phyloP scores from a whole-genome alignment of 2,888 invertebrate genomes.

The Ptychoptera contaminata region DNA sequence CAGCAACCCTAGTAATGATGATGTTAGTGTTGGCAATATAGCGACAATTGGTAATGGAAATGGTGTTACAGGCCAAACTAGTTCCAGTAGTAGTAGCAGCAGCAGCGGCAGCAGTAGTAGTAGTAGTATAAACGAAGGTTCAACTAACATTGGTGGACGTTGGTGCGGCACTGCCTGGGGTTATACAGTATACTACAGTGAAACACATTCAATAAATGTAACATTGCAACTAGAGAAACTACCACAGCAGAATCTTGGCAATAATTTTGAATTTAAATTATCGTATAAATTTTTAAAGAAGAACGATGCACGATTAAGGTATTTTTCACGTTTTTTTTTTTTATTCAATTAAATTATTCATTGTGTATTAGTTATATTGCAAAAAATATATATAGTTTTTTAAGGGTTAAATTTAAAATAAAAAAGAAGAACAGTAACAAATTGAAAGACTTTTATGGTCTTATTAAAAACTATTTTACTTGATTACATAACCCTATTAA shows the following conservation, averaged over 20 bases:
- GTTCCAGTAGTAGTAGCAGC: slow-evolving; percentile 1
- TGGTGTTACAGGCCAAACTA: background rate
- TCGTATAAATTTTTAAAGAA: slow-evolving; percentile 68
- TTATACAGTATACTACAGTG: slow-evolving; percentile 72
- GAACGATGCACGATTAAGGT: slow-evolving; percentile 59
- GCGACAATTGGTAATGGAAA: too few species aligned
- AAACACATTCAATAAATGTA: slow-evolving; percentile 62
- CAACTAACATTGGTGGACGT: slow-evolving; percentile 39
- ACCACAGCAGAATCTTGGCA: slow-evolving; percentile 55
- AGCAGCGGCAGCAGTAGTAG: background rate
- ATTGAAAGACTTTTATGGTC: too few species aligned
- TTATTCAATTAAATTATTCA: too few species aligned
- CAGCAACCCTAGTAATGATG: background rate
- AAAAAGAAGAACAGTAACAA: too few species aligned
- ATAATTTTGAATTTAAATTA: slow-evolving; percentile 70
- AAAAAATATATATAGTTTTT: too few species aligned
- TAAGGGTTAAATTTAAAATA: too few species aligned
- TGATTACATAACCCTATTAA: too few species aligned
- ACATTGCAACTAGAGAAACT: slow-evolving; percentile 52
- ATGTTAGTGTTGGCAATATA: too few species aligned
- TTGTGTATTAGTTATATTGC: too few species aligned
- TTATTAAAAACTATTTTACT: too few species aligned
- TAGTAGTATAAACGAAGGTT: slow-evolving; percentile 21
- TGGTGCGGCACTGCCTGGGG: slow-evolving; percentile 78
- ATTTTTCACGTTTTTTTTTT: background rate